Evolutionary conservation across 1,140 invertebrate genomes (phyloP), one percentile per base, ranked within the genome.

Genomic region (Euglossa dilemma): DNA sequence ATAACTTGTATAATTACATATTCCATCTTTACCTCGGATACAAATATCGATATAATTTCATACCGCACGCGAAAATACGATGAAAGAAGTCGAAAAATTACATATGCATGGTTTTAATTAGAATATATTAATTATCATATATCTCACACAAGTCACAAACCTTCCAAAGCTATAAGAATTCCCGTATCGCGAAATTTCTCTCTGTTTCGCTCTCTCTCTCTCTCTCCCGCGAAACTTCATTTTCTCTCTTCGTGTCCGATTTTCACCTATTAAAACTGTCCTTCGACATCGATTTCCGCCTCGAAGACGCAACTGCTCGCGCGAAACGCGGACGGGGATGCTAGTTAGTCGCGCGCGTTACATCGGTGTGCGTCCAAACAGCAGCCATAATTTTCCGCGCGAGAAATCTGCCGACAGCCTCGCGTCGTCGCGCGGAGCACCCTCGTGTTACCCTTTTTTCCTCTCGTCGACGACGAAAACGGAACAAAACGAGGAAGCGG

Each of bases 341-440:
- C 36, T 16, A n/a, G 71, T 74, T n/a, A 43, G 28, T 11, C 14
- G 36, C 54, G 71, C 43, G 43, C 12, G 28, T 45, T 59, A 59
- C 71, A 25, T 59, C 54, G 45, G 23, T 28, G 23, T 20, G 28
- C 43, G 43, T 61, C 56, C 50, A 61, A 57, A 45, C 23, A 47
- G 70, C 28, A 36, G 61, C 56, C 75, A 77, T 69, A 83, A 83
- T 83, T 81, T 81, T 81, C 80, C 80, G 72, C 80, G 43, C 72
- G 80, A 67, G 50, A 75, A 81, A 81, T 81, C 72, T 74, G 75
- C 52, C 61, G 80, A 81, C 80, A 64, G 52, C 50, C 61, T 47
- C 71, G 43, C 28, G 80, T 67, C 52, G 80, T 66, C 28, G 16
- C 43, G 63, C 61, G 25, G 57, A 76, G 80, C 80, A 36, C 50